Conservation (phyloP, 2,888 invertebrate species). For the Eremobia ochroleuca region DNA sequence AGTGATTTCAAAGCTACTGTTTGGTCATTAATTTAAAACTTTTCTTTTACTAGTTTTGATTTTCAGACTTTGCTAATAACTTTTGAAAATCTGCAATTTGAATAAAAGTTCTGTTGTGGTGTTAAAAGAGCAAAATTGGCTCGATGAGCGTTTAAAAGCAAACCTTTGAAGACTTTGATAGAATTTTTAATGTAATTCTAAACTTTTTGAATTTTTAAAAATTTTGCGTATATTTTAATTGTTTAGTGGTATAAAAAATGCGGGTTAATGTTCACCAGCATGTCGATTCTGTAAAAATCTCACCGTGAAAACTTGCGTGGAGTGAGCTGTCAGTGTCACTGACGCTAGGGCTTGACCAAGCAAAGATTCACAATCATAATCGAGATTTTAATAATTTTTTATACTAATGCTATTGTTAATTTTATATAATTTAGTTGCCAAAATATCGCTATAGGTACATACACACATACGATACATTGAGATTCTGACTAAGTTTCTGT, state of each 20-base stretch:
- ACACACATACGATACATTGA: no score
- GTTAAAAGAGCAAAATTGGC: conserved; percentile 8
- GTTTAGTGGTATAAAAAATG: not conserved
- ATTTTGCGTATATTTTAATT: not conserved
- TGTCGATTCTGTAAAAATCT: no score
- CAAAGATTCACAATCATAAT: no score
- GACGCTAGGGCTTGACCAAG: no score
- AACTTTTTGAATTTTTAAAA: not conserved
- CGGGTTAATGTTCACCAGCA: conserved; percentile 9
- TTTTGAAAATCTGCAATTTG: conserved; percentile 17
- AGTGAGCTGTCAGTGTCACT: no score
- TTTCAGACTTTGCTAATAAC: not conserved
- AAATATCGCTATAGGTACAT: no score
- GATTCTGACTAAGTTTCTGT: no score
- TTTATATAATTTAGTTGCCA: no score
- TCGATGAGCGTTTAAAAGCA: conserved; percentile 34
- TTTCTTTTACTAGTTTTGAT: conserved; percentile 14
- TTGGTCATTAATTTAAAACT: not conserved
- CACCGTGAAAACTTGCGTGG: no score
- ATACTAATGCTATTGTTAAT: no score
- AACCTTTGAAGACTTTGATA: conserved; percentile 27
- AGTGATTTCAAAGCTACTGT: conserved; percentile 12
- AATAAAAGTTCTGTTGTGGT: conserved; percentile 22
- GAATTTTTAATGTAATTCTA: conserved; percentile 19
- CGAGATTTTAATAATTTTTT: no score